Conservation (phyloP, 1,140 invertebrate species). For the Drosophila kikkawai region DNA sequence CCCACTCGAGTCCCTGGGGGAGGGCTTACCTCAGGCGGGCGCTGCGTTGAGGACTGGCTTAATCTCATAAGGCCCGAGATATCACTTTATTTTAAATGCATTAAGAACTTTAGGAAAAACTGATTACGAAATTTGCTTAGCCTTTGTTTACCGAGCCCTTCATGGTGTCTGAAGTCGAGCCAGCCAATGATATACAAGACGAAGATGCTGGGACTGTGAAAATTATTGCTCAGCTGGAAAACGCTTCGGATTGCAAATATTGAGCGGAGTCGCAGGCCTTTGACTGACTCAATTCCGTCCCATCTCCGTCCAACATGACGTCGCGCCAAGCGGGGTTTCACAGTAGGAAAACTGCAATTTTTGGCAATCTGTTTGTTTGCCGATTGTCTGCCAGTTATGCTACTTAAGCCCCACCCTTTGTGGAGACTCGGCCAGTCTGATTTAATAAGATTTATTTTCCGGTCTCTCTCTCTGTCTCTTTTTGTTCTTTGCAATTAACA, state of each 20-base stretch:
- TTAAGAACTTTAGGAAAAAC: conserved; percentile 71
- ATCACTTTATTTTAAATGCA: conserved; percentile 66
- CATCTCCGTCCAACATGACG: not conserved
- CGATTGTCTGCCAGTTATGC: conserved; percentile 78
- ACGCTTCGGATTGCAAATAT: conserved; percentile 75
- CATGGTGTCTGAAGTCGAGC: conserved; percentile 53
- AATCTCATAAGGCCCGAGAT: conserved; percentile 22
- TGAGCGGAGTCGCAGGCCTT: conserved; percentile 50
- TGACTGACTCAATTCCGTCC: conserved; percentile 16
- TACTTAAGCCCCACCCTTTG: conserved; percentile 54
- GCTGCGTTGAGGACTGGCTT: not conserved
- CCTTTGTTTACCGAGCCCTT: conserved; percentile 68
- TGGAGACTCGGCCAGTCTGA: conserved; percentile 29
- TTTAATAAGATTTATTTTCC: conserved; percentile 72
- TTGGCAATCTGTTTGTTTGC: conserved; percentile 79
- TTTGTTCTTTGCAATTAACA: conserved; percentile 64
- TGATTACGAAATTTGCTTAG: conserved; percentile 61
- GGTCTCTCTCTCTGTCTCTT: conserved; percentile 2
- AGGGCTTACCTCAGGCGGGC: not conserved
- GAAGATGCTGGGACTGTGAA: conserved; percentile 47
- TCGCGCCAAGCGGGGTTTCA: conserved; percentile 20
- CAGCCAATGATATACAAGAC: conserved; percentile 64
- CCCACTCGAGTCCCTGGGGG: conserved; percentile 1
- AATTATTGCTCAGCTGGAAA: conserved; percentile 70
- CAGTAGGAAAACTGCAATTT: conserved; percentile 59